Base-by-base conservation (phyloP, 1,140 invertebrate species). In the Drosophila elegans region DNA sequence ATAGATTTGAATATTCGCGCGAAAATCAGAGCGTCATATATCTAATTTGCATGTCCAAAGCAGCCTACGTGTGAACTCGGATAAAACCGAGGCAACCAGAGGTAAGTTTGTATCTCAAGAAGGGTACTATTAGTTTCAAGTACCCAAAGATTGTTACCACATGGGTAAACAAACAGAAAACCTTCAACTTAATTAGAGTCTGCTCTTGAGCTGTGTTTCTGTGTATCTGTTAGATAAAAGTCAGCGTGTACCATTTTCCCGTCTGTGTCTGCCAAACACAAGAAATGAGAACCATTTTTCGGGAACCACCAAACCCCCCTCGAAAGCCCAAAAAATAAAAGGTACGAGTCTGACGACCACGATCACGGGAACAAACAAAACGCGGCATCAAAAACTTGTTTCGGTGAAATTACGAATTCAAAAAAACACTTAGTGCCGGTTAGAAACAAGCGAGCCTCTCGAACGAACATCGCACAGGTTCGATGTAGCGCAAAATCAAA, bases 201-300 rank as follows among this genome's bases (percentile, higher is more conserved):
- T 67, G 68, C 56, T 62, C 80, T 69, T 59, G 60, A 38, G 61
- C 60, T 75, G 16, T 56, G 68, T 66, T 10, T 9, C 16, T 13
- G 60, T 62, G 73, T 85, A 71, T 74, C 57, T 85, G 61, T 60
- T 54, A 85, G 82, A 85, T 85, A 85, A 82, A 88, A 52, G 48
- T 12, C 51, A 48, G 21, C 61, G 44, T 61, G 54, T 69, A 80
- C 59, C 67, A 46, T 85, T 84, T 84, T 45, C 54, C 73, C 73
- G 51, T 39, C 44, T 53, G 29, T 53, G 29, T 60, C 51, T 41
- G 63, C 73, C 67, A 74, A 55, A 73, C 56, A 55, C 55, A 60
- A 59, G 44, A 55, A 36, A 13, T n/a, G 48, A 71, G 69, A 63
- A 74, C 38, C 45, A 52, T 72, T 80, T 81, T 80, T 81, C 57